A percentile compares a stretch with the other conserved stretches of the same genome.
Evolutionary conservation across 2,113 vertebrate species (phyloP).

Genomic region (Corydoras maculifer): DNA sequence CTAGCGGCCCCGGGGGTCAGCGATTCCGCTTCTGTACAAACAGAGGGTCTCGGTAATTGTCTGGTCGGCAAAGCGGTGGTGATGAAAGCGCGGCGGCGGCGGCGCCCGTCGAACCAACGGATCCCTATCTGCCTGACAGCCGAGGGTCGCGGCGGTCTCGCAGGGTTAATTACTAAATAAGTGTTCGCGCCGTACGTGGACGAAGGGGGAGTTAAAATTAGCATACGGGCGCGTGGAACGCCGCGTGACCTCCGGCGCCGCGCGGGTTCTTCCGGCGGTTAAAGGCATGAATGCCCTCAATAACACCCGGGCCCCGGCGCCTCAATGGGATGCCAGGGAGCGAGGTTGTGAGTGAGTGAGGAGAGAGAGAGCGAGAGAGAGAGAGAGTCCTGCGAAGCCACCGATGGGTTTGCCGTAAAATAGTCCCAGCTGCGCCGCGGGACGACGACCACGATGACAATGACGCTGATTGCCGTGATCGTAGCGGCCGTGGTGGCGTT

Average conservation of each 20-base stretch:
- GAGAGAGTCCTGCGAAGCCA: slow-evolving; percentile 7
- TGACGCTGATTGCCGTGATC: slow-evolving; percentile 18
- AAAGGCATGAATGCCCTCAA: slow-evolving; percentile 23
- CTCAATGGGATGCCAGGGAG: slow-evolving; percentile 1
- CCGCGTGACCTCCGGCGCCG: neutral
- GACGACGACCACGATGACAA: neutral
- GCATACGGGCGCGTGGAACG: no score
- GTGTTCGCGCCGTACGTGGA: no score
- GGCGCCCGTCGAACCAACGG: no score
- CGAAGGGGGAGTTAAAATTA: no score
- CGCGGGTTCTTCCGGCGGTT: slow-evolving; percentile 8
- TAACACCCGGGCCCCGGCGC: slow-evolving; percentile 5
- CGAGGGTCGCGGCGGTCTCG: no score
- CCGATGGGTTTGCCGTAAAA: slow-evolving; percentile 28
- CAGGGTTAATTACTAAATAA: no score
- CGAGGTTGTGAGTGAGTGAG: neutral
- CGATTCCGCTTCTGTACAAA: no score
- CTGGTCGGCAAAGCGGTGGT: no score
- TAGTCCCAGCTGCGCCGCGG: neutral
- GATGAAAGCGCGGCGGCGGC: no score
- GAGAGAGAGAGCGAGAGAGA: neutral
- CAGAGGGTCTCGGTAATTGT: no score
- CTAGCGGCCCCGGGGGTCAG: no score
- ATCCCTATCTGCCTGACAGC: no score
- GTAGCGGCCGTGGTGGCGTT: slow-evolving; percentile 1